These are phyloP conservation scores for Pangasius krempfi DNA, from an alignment of 2,797 vertebrate species.

Conservation along the genomic window DNA sequence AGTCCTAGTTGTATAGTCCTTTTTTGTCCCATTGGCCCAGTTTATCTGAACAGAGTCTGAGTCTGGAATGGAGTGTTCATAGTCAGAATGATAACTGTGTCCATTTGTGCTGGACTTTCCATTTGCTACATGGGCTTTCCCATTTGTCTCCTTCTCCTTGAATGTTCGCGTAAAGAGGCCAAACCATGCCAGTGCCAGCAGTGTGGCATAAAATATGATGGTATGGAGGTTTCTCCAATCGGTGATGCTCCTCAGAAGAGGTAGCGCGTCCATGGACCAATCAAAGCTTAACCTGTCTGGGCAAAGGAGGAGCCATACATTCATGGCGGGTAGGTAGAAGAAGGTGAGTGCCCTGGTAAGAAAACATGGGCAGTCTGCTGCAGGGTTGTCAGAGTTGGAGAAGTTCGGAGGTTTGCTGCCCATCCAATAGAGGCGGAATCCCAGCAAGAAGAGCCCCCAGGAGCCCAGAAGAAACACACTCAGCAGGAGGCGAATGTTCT, in stretches of 20 bases:
- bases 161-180: slow-evolving; percentile 74
- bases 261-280: slow-evolving; percentile 98
- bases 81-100: slow-evolving; percentile 82
- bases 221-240: slow-evolving; percentile 93
- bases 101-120: slow-evolving; percentile 91
- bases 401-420: slow-evolving; percentile 98
- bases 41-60: slow-evolving; percentile 65
- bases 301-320: slow-evolving; percentile 93
- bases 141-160: slow-evolving; percentile 79
- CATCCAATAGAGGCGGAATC: slow-evolving; percentile 96
- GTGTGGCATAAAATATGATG: slow-evolving; percentile 82
- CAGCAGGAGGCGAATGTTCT: slow-evolving; percentile 84
- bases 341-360: slow-evolving; percentile 90
- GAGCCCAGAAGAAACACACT: slow-evolving; percentile 85
- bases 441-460: slow-evolving; percentile 87
- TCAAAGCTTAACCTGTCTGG: slow-evolving; percentile 96
- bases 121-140: slow-evolving; percentile 82
- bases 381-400: slow-evolving; percentile 98
- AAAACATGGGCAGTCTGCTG: slow-evolving; percentile 87
- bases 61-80: slow-evolving; percentile 78
- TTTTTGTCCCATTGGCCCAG: slow-evolving; percentile 83
- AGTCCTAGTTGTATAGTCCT: slow-evolving; percentile 74
- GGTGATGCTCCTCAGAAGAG: slow-evolving; percentile 83
- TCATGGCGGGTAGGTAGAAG: slow-evolving; percentile 89
- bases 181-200: slow-evolving; percentile 82